Percentiles rank a stretch among this genome's conserved stretches.
Conservation (phyloP, 2,113 vertebrate genomes). For the Misgurnus mizolepis region DNA sequence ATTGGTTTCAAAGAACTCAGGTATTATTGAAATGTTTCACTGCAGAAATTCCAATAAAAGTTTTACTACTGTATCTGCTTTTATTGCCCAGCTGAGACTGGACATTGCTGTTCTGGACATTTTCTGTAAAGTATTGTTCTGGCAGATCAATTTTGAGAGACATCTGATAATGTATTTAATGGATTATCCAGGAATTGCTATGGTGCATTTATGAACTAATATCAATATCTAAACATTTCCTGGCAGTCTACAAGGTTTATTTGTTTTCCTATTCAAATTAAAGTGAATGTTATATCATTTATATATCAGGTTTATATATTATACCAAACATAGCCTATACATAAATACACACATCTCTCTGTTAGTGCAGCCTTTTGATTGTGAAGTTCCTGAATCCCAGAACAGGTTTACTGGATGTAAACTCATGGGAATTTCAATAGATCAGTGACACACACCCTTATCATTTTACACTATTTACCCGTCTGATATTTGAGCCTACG, state of each 20-base stretch:
- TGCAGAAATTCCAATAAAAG: not conserved
- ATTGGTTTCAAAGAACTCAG: too few species aligned
- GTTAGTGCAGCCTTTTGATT: not conserved
- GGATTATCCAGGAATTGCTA: not conserved
- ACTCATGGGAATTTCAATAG: conserved; percentile 1
- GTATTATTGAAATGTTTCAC: too few species aligned
- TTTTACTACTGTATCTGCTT: not conserved
- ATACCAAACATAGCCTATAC: not conserved
- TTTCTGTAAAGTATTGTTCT: not conserved
- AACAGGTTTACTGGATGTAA: not conserved
- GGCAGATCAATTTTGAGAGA: not conserved
- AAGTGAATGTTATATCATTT: too few species aligned
- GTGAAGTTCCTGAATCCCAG: not conserved
- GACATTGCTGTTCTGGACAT: not conserved
- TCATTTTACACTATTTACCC: conserved; percentile 10
- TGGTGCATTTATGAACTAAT: not conserved
- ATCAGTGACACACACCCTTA: conserved; percentile 12
- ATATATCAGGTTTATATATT: not conserved
- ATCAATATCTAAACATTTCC: not conserved
- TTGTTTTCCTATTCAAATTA: too few species aligned
- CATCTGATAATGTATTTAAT: not conserved
- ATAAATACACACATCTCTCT: not conserved
- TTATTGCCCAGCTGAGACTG: not conserved
- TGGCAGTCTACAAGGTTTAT: too few species aligned
- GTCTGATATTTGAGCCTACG: conserved; percentile 19